Evolutionary conservation across 2,113 vertebrate species (phyloP), one percentile per base, ranked within the genome.

Genomic region (Rhipidura dahli): DNA sequence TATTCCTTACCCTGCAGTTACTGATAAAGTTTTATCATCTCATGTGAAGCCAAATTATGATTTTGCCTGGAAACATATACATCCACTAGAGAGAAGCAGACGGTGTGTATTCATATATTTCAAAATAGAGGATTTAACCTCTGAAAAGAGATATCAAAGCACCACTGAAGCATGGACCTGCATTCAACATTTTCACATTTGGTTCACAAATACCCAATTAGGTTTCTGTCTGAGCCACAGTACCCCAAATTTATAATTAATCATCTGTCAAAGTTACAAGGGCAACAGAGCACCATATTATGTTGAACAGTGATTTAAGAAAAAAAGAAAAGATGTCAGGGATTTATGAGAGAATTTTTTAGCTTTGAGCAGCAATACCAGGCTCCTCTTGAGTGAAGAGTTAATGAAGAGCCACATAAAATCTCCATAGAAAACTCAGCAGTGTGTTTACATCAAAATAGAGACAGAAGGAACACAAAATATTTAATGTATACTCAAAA

Each of bases 171-270:
- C 95, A 59, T 40, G 81, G 93, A 96, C 92, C 66, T 90, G 72
- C 76, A 95, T 94, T 95, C 73, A 90, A 33, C 85, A 85, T 47
- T 73, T 83, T 92, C 87, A 84, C 90, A 96, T 96, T 97, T 94
- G 90, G 91, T 93, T 97, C 91, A 95, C 95, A 97, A 97, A 97
- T 96, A 95, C 33, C 93, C 96, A 97, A 95, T 97, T 97, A 97
- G 70, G 53, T 96, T 96, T 93, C 88, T 87, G 44, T 72, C 94
- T 92, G 93, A 96, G 87, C 44, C 88, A 82, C 35, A 79, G 71
- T n/a, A 96, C 64, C 94, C 91, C 88, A 97, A 96, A 95, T 95
- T 95, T 95, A 89, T 96, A 97, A 96, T 95, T 97, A 97, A 96
- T 95, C 89, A 94, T 87, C 91, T 96, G 92, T 90, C 96, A 96